These are phyloP conservation scores for Spongilla lacustris DNA, from an alignment of 37 sponge, comb jelly and placozoan genomes.

Conservation along the genomic window DNA sequence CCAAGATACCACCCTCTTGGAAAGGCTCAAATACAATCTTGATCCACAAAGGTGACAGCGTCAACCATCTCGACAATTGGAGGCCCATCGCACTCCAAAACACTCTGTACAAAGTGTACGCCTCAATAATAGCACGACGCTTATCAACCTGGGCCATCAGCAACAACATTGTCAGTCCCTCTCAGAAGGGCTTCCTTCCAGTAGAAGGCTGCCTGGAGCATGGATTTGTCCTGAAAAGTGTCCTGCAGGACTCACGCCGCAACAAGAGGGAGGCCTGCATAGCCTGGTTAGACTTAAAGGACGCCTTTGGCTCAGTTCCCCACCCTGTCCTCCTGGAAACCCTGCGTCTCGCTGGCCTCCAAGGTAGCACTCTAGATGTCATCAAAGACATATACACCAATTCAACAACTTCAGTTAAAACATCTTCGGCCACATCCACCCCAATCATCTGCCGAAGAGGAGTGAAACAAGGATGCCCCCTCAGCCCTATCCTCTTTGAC, in stretches of 20 bases:
- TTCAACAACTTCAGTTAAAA: constrained; percentile 14
- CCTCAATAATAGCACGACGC: constrained; percentile 36
- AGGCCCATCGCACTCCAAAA: constrained; percentile 51
- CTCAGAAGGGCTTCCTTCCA: constrained; percentile 56
- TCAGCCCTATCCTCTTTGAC: constrained; percentile 23
- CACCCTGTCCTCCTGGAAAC: constrained; percentile 6
- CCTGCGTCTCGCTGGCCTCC: constrained; percentile 17
- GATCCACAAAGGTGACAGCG: constrained; percentile 28
- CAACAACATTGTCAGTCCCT: constrained; percentile 1
- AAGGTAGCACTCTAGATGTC: constrained; percentile 14
- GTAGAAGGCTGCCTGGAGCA: constrained; percentile 45
- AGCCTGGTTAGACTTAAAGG: constrained; percentile 51
- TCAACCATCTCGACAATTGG: constrained; percentile 19
- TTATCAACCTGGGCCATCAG: constrained; percentile 31
- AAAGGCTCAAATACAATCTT: constrained; percentile 38
- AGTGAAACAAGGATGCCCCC: not conserved
- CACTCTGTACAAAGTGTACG: constrained; percentile 48
- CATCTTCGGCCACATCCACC: not conserved
- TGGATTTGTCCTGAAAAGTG: constrained; percentile 23
- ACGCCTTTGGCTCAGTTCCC: constrained; percentile 59
- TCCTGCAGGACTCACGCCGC: constrained; percentile 25
- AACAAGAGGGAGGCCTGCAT: constrained; percentile 19
- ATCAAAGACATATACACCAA: constrained; percentile 35
- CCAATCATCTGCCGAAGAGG: constrained; percentile 7
- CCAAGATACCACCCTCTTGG: constrained; percentile 28